Evolutionary conservation across 2,888 invertebrate species (phyloP).

Genomic region (Tridacna crocea): DNA sequence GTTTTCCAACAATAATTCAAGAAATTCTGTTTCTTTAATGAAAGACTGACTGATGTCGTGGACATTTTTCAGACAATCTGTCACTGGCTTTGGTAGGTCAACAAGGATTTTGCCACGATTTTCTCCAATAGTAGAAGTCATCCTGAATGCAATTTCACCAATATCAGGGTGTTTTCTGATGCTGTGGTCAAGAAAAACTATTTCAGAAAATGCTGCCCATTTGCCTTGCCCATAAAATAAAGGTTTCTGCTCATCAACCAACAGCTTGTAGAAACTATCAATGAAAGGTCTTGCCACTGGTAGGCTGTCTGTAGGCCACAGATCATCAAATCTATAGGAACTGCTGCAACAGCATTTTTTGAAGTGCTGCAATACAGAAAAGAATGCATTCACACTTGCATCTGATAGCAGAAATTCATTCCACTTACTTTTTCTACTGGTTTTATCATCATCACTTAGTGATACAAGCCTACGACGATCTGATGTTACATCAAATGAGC

Average conservation of each 20-base stretch:
- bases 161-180: slow-evolving; percentile 28
- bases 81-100: slow-evolving; percentile 30
- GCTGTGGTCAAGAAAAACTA: slow-evolving; percentile 44
- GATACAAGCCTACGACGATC: slow-evolving; percentile 72
- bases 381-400: slow-evolving; percentile 53
- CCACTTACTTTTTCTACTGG: slow-evolving; percentile 43
- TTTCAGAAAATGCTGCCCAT: slow-evolving; percentile 39
- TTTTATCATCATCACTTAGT: slow-evolving; percentile 76
- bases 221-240: slow-evolving; percentile 37
- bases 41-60: background rate
- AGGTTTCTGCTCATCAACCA: slow-evolving; percentile 16
- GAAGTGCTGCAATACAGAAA: slow-evolving; percentile 38
- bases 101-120: slow-evolving; percentile 11
- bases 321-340: background rate
- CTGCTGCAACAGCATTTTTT: background rate
- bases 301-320: slow-evolving; percentile 18
- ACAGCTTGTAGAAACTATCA: slow-evolving; percentile 29
- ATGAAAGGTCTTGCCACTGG: background rate
- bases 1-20: slow-evolving; percentile 20
- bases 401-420: slow-evolving; percentile 56
- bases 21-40: slow-evolving; percentile 13
- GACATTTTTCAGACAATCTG: background rate
- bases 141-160: slow-evolving; percentile 38
- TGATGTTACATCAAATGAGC: slow-evolving; percentile 77
- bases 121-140: slow-evolving; percentile 11